Conservation (phyloP, 2,888 invertebrate species). For the Drosophila subquinaria region DNA sequence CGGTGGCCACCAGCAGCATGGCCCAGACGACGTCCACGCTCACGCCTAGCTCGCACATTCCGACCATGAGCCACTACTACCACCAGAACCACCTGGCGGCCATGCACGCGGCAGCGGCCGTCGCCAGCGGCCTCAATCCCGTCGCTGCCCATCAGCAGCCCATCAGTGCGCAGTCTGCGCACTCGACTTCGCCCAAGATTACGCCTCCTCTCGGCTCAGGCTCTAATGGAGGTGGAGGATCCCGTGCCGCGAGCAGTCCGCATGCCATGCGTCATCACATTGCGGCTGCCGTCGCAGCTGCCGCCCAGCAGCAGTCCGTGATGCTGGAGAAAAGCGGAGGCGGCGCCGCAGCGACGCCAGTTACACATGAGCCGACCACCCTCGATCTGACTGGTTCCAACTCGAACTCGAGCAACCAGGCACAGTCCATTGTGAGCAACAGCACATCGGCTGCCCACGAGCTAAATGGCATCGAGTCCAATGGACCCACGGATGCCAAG, state of each 20-base stretch:
- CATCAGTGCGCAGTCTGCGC: slow-evolving; percentile 36
- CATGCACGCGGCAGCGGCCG: slow-evolving; percentile 80
- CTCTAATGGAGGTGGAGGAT: slow-evolving; percentile 64
- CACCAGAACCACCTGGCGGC: slow-evolving; percentile 79
- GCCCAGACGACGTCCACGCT: slow-evolving; percentile 70
- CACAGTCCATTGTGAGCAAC: slow-evolving; percentile 78
- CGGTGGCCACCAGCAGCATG: slow-evolving; percentile 72
- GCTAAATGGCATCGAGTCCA: slow-evolving; percentile 81
- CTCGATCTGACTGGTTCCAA: slow-evolving; percentile 85
- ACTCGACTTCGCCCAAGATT: slow-evolving; percentile 75
- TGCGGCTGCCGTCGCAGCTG: slow-evolving; percentile 66
- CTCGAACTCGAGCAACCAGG: slow-evolving; percentile 84
- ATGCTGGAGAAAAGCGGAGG: slow-evolving; percentile 65
- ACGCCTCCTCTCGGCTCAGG: slow-evolving; percentile 71
- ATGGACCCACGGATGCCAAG: slow-evolving; percentile 70
- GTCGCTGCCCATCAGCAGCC: slow-evolving; percentile 81
- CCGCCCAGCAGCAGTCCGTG: slow-evolving; percentile 60
- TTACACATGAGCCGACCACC: slow-evolving; percentile 82
- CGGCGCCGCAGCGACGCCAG: slow-evolving; percentile 37
- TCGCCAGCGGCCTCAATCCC: slow-evolving; percentile 74
- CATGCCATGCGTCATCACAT: slow-evolving; percentile 81
- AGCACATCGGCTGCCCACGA: slow-evolving; percentile 73
- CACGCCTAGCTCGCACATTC: slow-evolving; percentile 81
- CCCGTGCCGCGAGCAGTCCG: slow-evolving; percentile 81
- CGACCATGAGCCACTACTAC: slow-evolving; percentile 83